Evolutionary conservation across 2,888 invertebrate species (phyloP), one percentile per base, ranked within the genome.

Genomic region (Ernsta delagoae): DNA sequence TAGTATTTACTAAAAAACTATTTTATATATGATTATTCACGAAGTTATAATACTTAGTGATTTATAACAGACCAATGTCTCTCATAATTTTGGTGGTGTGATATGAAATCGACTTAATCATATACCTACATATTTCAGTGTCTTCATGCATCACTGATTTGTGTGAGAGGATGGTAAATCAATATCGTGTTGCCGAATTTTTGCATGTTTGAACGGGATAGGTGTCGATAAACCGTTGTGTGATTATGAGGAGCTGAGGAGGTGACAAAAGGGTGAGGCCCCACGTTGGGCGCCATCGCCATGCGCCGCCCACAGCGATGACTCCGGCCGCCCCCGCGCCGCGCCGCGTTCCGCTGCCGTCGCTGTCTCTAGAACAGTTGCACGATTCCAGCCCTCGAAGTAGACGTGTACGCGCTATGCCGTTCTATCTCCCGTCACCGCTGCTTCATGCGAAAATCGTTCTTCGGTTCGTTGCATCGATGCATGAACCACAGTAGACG

Each of bases 401-500:
- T 81, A 80, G 80, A 80, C 88, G 91, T 85, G 90, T 86, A 87
- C 85, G 90, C 88, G 92, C 83, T 83, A 92, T 92, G 92, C 85
- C 85, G 89, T 80, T 81, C 80, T 74, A 81, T 79, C 83, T 83
- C 79, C 85, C 85, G 89, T 81, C 90, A 84, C 87, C 86, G 87
- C 84, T 84, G 82, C 89, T 83, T 78, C 89, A 88, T 87, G 88
- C 88, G 86, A 90, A 87, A 85, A 81, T 86, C 83, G 86, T 84
- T 81, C 89, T 82, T 88, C 86, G 92, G 92, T 93, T 92, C 92
- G 92, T 93, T 89, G 92, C 92, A 88, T 85, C 82, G 79, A 88
- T 89, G 92, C 92, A 93, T 92, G 92, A 83, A 87, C 92, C 92
- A 92, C 90, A 82, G 83, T 93, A 92, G 92, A 89, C 80, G 92